phyloP scores from a whole-genome alignment of 2,888 invertebrate genomes.

The Stenurella melanura region DNA sequence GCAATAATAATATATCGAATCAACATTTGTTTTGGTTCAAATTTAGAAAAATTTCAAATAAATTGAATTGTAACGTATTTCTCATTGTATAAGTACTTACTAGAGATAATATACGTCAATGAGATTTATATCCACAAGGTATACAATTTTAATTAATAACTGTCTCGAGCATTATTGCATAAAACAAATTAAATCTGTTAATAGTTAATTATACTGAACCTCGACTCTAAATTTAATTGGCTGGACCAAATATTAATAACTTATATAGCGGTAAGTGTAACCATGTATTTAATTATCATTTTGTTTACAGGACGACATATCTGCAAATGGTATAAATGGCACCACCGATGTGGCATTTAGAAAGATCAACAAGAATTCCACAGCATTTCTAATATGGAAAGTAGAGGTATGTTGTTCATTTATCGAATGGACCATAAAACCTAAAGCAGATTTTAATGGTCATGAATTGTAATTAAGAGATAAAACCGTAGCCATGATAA shows the following conservation, averaged over 20 bases:
- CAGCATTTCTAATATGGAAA: constrained; percentile 91
- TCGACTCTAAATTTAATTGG: neutral
- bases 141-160: neutral
- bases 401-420: constrained; percentile 80
- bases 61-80: too few relatives aligned
- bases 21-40: too few relatives aligned
- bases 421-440: too few relatives aligned
- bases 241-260: neutral
- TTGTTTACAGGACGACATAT: constrained; percentile 71
- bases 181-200: constrained; percentile 1
- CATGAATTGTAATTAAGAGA: too few relatives aligned
- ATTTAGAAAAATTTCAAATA: too few relatives aligned
- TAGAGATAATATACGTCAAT: neutral
- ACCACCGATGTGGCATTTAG: constrained; percentile 84
- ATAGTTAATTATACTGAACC: neutral
- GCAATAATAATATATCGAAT: too few relatives aligned
- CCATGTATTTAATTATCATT: neutral
- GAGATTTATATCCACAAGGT: neutral
- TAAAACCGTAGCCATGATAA: too few relatives aligned
- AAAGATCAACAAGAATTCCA: constrained; percentile 84
- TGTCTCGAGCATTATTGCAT: neutral
- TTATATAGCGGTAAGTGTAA: neutral
- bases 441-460: too few relatives aligned
- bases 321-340: constrained; percentile 72
- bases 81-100: neutral